These are phyloP conservation scores for Eutolmus rufibarbis DNA, from an alignment of 2,888 invertebrate genomes.

Conservation along the genomic window DNA sequence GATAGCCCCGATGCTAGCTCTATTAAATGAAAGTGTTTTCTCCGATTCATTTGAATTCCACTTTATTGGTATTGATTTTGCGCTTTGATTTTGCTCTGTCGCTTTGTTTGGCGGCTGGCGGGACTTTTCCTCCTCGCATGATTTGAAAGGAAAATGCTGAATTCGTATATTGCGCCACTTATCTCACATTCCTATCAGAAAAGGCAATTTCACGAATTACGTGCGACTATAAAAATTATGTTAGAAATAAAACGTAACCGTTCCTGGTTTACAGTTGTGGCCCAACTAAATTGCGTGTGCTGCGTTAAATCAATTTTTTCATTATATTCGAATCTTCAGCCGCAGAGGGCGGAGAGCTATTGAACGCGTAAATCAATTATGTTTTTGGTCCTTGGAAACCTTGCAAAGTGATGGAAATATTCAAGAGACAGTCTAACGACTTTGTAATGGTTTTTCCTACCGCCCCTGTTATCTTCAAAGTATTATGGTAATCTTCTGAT, in stretches of 20 bases:
- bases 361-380: neutral
- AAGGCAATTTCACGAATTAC: conserved; percentile 4
- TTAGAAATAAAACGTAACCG: neutral
- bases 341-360: neutral
- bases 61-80: conserved; percentile 11
- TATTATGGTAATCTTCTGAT: neutral
- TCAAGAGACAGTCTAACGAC: neutral
- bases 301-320: neutral
- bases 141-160: neutral
- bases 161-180: neutral
- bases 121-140: neutral
- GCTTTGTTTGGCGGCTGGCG: neutral
- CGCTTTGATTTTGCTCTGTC: neutral
- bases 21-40: neutral
- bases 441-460: neutral
- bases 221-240: neutral
- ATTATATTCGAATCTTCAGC: neutral
- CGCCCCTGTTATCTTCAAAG: neutral
- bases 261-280: neutral
- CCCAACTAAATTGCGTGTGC: neutral
- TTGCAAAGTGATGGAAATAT: neutral
- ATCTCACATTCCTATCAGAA: neutral
- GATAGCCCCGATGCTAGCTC: neutral
- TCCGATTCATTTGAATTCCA: neutral
- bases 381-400: neutral